Evolutionary conservation across 2,797 vertebrate genomes (phyloP), one percentile per base, ranked within the genome.

Genomic region (Platyrinchus mystaceus): DNA sequence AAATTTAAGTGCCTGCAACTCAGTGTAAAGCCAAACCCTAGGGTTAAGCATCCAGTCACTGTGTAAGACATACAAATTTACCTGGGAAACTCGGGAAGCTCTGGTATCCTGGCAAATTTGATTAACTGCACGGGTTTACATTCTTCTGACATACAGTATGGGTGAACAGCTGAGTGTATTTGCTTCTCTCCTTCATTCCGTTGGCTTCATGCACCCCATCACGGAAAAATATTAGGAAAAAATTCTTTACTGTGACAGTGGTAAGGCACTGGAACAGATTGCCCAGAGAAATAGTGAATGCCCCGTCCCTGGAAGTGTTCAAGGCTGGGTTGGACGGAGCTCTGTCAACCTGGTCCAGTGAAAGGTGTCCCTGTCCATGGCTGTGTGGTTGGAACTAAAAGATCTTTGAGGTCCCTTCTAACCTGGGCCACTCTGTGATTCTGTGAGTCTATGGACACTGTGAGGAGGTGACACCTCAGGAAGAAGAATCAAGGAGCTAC

Each of bases 261-360:
- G 6, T 32, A 30, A 47, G 66, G 18, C 18, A 0, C n/a, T 58
- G n/a, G 14, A 4, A 77, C 5, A 32, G 21, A 7, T 7, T 58
- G 0, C 20, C 8, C 24, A 52, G n/a, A 32, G 17, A 12, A 44
- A 24, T 2, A 52, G 43, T 34, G 44, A 14, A 0, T 70, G 14
- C 3, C 12, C 23, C 16, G 13, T 44, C 14, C 20, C 16, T 76
- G 64, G 36, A 17, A 70, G 5, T 52, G 43, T 12, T 27, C 58
- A 46, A 64, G 50, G 24, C 20, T 28, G 26, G 13, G 0, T 0
- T 52, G 24, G n/a, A 52, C 16, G n/a, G 12, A 8, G 14, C 14
- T 70, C 28, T 34, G 77, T 0, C 37, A 49, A 1, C 9, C 9
- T n/a, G 16, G 43, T 5, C 10, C 8, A 13, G 24, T 15, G 23